Percentiles rank a stretch among this genome's conserved stretches.
phyloP scores from a whole-genome alignment of 2,113 vertebrate genomes.

The Xyliphius kryptos region DNA sequence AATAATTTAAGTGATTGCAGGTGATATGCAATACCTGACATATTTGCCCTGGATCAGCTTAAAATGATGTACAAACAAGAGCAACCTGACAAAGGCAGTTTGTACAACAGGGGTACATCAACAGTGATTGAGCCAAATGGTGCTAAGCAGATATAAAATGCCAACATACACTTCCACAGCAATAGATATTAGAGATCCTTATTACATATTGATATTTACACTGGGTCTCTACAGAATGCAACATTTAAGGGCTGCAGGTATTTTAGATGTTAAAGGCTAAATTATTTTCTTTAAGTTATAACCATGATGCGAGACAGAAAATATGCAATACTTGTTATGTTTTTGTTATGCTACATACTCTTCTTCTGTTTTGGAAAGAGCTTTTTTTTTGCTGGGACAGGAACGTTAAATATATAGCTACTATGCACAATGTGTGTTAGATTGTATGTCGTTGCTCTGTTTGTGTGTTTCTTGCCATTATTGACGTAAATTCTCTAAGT shows the following conservation, averaged over 20 bases:
- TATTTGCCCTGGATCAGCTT: no score
- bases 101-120: constrained; percentile 2
- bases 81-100: no score
- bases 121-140: constrained; percentile 38
- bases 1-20: no score
- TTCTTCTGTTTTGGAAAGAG: no score
- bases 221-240: constrained; percentile 23
- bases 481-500: no score
- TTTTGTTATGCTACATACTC: no score
- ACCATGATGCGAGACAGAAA: no score
- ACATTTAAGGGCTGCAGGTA: constrained; percentile 38
- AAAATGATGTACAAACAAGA: constrained; percentile 16
- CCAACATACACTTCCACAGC: constrained; percentile 32
- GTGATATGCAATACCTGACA: no score
- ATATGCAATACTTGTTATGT: no score
- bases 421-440: constrained; percentile 5
- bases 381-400: constrained; percentile 10
- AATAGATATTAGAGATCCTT: constrained; percentile 34
- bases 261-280: constrained; percentile 24
- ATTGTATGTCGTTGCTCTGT: constrained; percentile 7
- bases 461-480: constrained; percentile 4
- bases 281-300: no score
- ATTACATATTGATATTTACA: constrained; percentile 26
- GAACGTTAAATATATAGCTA: constrained; percentile 9
- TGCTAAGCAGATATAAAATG: constrained; percentile 42